phyloP scores from a whole-genome alignment of 92 coral and sea anemone species.

The Epizoanthus stellaris region DNA sequence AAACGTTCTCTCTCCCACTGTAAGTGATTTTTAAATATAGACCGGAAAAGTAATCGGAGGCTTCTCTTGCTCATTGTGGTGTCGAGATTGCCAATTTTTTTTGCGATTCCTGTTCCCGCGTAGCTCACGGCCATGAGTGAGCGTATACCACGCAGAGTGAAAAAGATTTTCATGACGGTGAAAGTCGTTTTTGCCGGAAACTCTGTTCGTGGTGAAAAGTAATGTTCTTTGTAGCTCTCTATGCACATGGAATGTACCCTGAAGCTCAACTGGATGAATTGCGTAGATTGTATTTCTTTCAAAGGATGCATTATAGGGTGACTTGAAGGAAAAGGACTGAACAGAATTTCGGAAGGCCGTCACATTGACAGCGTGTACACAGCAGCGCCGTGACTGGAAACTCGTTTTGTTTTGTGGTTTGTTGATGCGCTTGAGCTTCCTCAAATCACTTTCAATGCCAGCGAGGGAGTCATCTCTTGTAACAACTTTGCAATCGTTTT shows the following conservation, averaged over 20 bases:
- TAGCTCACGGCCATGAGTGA: not conserved
- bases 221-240: too few relatives aligned
- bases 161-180: too few relatives aligned
- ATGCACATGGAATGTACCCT: not conserved
- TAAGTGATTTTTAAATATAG: slow-evolving; percentile 25
- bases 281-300: not conserved
- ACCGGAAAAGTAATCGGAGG: slow-evolving; percentile 28
- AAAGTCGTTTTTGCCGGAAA: too few relatives aligned
- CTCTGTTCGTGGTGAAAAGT: too few relatives aligned
- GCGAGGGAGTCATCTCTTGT: not conserved
- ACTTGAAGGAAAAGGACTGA: not conserved
- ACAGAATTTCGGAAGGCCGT: not conserved
- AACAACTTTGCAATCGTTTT: not conserved
- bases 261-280: not conserved
- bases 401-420: not conserved
- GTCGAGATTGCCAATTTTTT: not conserved
- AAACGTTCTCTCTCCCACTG: not conserved
- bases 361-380: not conserved
- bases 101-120: not conserved
- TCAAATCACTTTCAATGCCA: not conserved
- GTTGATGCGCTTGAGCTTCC: too few relatives aligned
- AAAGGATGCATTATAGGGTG: not conserved
- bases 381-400: not conserved
- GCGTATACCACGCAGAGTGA: too few relatives aligned
- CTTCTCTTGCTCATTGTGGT: not conserved